Percentiles rank a stretch among this genome's conserved stretches.
These are phyloP conservation scores for Puma concolor DNA, from an alignment of 2,113 vertebrate genomes.

Conservation along the genomic window DNA sequence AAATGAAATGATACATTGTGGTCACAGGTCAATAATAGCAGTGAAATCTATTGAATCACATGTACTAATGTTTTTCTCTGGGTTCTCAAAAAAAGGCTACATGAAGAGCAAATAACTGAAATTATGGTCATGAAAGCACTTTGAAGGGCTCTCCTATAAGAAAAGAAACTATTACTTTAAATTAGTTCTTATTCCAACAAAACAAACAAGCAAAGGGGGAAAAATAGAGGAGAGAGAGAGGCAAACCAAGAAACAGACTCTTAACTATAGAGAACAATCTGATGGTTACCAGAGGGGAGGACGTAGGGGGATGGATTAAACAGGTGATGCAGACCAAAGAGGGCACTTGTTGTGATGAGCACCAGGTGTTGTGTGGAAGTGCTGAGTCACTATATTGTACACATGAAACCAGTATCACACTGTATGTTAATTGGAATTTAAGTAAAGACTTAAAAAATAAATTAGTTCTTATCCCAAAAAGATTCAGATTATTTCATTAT, in stretches of 20 bases:
- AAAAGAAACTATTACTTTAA: background rate
- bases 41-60: background rate
- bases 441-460: background rate
- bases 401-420: background rate
- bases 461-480: background rate
- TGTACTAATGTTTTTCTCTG: background rate
- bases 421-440: background rate
- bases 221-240: background rate
- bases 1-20: background rate
- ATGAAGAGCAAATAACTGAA: conserved; percentile 10
- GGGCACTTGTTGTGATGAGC: background rate
- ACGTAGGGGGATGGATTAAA: background rate
- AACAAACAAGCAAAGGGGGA: background rate
- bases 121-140: background rate
- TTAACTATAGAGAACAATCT: background rate
- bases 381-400: background rate
- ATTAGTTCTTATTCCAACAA: background rate
- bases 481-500: background rate
- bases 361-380: background rate
- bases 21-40: background rate
- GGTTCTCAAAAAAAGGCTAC: background rate
- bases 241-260: background rate
- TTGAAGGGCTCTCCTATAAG: background rate
- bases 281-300: background rate
- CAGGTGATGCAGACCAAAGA: background rate